Evolutionary conservation across 1,140 invertebrate species (phyloP).

Genomic region (Matsumurasca onukii): DNA sequence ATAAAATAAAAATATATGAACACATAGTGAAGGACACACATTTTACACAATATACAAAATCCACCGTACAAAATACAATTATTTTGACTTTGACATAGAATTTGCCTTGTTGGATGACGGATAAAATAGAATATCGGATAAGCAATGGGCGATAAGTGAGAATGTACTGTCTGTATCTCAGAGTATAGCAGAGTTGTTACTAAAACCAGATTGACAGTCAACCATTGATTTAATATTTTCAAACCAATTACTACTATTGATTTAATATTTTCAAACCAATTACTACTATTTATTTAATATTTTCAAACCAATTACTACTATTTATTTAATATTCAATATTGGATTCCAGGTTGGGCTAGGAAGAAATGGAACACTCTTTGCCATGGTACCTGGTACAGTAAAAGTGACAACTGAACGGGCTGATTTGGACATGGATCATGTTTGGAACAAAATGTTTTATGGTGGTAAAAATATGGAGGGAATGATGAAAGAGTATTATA

Average conservation of each 20-base stretch:
- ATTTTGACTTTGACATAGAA: neutral
- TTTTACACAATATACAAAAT: too few relatives aligned
- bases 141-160: neutral
- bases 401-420: neutral
- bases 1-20: too few relatives aligned
- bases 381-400: neutral
- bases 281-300: neutral
- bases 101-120: neutral
- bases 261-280: neutral
- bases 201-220: neutral
- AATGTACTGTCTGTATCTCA: neutral
- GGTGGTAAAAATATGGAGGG: neutral
- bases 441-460: neutral
- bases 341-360: neutral
- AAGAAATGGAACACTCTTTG: conserved; percentile 13
- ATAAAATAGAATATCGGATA: too few relatives aligned
- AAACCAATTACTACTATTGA: neutral
- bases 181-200: neutral
- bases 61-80: neutral
- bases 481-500: conserved; percentile 1
- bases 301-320: neutral
- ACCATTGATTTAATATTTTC: neutral
- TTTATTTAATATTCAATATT: neutral
- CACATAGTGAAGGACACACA: too few relatives aligned
- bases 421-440: conserved; percentile 7